Evolutionary conservation across 1,140 invertebrate species (phyloP).

Genomic region (Tetranychus urticae): DNA sequence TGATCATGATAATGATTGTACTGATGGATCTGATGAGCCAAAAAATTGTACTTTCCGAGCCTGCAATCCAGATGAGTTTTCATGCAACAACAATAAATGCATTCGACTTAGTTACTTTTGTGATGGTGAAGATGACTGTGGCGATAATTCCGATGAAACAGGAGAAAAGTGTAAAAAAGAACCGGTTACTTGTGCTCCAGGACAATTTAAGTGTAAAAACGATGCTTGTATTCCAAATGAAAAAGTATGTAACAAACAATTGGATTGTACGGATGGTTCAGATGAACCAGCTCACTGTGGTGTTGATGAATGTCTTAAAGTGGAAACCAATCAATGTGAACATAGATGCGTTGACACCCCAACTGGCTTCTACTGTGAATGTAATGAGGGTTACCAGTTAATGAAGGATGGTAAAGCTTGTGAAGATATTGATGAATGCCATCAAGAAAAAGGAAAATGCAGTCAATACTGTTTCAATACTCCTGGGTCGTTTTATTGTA

Average conservation of each 20-base stretch:
- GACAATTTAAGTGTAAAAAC: conserved; percentile 75
- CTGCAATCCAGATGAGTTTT: conserved; percentile 50
- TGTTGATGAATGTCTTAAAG: conserved; percentile 78
- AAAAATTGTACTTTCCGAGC: conserved; percentile 28
- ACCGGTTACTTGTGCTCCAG: conserved; percentile 34
- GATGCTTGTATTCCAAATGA: conserved; percentile 67
- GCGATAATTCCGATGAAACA: neutral
- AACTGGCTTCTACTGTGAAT: conserved; percentile 79
- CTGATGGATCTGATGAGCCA: conserved; percentile 17
- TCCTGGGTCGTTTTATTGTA: conserved; percentile 81
- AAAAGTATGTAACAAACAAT: conserved; percentile 80
- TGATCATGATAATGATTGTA: conserved; percentile 24
- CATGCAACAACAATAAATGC: conserved; percentile 83
- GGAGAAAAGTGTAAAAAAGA: conserved; percentile 5
- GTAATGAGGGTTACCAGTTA: conserved; percentile 69
- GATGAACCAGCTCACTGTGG: conserved; percentile 86
- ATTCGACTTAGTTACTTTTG: conserved; percentile 62
- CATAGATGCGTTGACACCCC: conserved; percentile 82
- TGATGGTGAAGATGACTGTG: conserved; percentile 75
- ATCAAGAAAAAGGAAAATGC: conserved; percentile 64
- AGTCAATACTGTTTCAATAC: conserved; percentile 88
- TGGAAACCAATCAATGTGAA: conserved; percentile 76
- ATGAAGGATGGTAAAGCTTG: conserved; percentile 24
- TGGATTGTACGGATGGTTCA: conserved; percentile 69
- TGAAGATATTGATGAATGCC: conserved; percentile 74